Conservation (phyloP, 2,797 vertebrate genomes). For the Borostomias antarcticus region DNA sequence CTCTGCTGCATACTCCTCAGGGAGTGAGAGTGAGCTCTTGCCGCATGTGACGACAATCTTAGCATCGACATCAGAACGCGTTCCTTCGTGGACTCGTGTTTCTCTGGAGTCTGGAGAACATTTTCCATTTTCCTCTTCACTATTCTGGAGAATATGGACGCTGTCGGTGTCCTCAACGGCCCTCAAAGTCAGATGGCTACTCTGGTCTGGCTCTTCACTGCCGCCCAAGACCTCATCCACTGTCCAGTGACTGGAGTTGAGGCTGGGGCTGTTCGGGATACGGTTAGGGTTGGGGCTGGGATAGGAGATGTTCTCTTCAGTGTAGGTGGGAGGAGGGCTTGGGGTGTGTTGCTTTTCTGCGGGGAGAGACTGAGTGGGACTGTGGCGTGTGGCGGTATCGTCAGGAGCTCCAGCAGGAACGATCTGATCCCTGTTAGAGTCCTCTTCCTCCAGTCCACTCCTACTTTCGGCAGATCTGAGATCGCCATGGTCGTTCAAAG, state of each 20-base stretch:
- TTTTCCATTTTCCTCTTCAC: neutral
- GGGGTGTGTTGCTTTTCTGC: neutral
- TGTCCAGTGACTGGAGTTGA: too few species aligned
- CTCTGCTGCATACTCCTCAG: neutral
- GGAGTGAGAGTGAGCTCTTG: neutral
- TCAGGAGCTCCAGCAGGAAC: too few species aligned
- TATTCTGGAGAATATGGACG: neutral
- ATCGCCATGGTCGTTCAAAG: neutral
- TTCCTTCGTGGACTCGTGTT: neutral
- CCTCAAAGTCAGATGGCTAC: neutral
- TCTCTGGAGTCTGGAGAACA: neutral
- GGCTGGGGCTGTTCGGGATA: too few species aligned
- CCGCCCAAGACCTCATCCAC: too few species aligned
- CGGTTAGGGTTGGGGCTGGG: too few species aligned
- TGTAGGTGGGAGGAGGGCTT: neutral
- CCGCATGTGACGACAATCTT: neutral
- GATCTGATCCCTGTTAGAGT: neutral
- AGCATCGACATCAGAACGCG: neutral
- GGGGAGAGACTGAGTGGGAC: neutral
- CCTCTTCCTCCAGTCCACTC: constrained; percentile 12
- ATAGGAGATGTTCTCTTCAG: too few species aligned
- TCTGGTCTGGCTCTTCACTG: too few species aligned
- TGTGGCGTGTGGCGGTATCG: neutral
- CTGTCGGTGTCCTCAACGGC: neutral
- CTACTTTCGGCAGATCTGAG: too few species aligned